phyloP scores from a whole-genome alignment of 37 sponge, comb jelly and placozoan genomes.

The Beroe ovata region DNA sequence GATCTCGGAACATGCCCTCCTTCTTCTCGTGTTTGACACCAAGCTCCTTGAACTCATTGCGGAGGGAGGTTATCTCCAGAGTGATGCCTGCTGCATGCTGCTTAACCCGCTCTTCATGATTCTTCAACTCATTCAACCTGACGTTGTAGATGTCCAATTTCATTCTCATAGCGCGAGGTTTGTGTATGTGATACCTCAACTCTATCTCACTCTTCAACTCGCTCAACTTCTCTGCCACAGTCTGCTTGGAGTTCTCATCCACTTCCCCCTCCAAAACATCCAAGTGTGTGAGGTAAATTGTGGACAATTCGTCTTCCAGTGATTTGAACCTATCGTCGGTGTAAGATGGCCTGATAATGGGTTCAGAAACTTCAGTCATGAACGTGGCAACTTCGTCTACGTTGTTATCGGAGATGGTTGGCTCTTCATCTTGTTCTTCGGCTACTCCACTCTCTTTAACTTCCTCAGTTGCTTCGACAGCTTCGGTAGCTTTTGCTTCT shows the following conservation, averaged over 20 bases:
- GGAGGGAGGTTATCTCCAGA: conserved; percentile 51
- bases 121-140: conserved; percentile 55
- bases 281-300: not conserved
- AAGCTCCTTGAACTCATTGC: conserved; percentile 11
- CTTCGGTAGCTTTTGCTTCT: not conserved
- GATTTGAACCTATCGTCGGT: conserved; percentile 6
- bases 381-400: not conserved
- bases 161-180: conserved; percentile 24
- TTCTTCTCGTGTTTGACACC: not conserved
- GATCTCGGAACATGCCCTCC: not conserved
- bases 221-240: conserved; percentile 36
- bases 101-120: conserved; percentile 51
- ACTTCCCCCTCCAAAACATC: not conserved
- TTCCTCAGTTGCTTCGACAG: not conserved
- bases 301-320: conserved; percentile 8
- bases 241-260: not conserved
- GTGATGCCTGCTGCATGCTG: conserved; percentile 37
- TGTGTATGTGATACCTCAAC: conserved; percentile 50
- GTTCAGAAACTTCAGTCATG: conserved; percentile 9
- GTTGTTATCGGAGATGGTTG: not conserved
- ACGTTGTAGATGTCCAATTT: conserved; percentile 66
- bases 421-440: not conserved
- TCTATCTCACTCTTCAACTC: conserved; percentile 60
- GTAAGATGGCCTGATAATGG: not conserved
- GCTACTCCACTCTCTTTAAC: not conserved